Base-by-base conservation (phyloP, 2,797 vertebrate species). In the Eulemur rubriventer region DNA sequence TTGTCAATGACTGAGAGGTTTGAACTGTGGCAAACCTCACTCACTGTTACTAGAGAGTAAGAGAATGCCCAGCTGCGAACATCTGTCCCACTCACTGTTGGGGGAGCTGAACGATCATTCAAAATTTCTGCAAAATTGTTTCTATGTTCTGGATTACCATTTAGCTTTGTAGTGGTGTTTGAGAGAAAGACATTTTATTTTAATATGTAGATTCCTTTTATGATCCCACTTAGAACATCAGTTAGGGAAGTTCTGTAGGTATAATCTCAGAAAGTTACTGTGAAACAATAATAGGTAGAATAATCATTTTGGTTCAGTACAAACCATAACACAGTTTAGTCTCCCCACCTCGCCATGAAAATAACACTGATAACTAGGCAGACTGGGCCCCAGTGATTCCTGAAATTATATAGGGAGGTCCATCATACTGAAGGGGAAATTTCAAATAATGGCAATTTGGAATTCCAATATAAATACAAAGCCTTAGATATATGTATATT, bases 1-100 rank as follows among this genome's bases (percentile, higher is more conserved):
- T 67, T 65, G 91, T 72, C 95, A 61, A 90, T 88, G 96, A 43
- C 65, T 65, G 20, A 81, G 70, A 95, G 22, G 50, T 57, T 95
- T 87, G 67, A 81, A 67, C 33, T 2, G 14, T 6, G 89, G 65
- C 76, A 95, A 61, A 73, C 20, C 72, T 89, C 55, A 28, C 59
- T 86, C 63, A 24, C 48, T 28, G 67, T 9, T 50, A 3, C 46
- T 81, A 35, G 24, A 18, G 67, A 73, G 96, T 10, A 38, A 41
- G 80, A 92, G 98, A 88, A 46, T 43, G 0, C 83, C 94, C 30
- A 1, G 59, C 73, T 0, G 0, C 52, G 50, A 63, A 43, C 55
- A 52, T 70, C 78, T 89, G 41, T 41, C 48, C 41, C 0, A 17
- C 10, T 5, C 13, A 33, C 78, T 91, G 10, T 7, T 57, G 10